Conservation (phyloP, 2,113 vertebrate species). For the Neolamprologus fasciatus region DNA sequence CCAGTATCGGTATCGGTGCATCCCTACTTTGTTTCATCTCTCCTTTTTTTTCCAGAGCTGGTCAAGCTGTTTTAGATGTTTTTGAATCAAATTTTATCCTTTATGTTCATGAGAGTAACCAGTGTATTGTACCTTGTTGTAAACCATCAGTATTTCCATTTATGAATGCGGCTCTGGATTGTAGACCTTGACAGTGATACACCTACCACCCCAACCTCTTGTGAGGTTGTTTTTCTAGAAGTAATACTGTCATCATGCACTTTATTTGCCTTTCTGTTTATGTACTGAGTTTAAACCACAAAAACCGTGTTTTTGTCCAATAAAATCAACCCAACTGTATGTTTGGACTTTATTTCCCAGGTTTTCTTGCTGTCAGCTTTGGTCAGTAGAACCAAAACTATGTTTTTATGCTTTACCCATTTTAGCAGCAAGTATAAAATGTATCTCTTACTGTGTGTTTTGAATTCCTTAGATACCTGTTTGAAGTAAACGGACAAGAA, state of each 20-base stretch:
- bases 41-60: neutral
- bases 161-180: neutral
- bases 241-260: neutral
- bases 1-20: no score
- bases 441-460: accelerated
- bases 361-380: neutral
- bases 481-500: slow-evolving; percentile 74
- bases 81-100: accelerated
- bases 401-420: neutral
- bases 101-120: neutral
- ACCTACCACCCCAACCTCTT: neutral
- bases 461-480: slow-evolving; percentile 75
- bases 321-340: neutral
- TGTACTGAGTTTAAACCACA: accelerated
- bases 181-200: neutral
- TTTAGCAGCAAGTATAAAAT: neutral
- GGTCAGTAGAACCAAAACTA: neutral
- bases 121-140: neutral
- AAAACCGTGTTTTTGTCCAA: neutral
- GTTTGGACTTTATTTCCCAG: neutral
- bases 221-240: neutral
- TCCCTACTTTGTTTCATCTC: neutral
- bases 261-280: neutral
- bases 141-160: neutral
- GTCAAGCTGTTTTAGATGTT: neutral